Percentiles rank a stretch among this genome's conserved stretches.
These are phyloP conservation scores for Cynodonichthys magdalenae DNA, from an alignment of 2,797 vertebrate species.

Conservation along the genomic window DNA sequence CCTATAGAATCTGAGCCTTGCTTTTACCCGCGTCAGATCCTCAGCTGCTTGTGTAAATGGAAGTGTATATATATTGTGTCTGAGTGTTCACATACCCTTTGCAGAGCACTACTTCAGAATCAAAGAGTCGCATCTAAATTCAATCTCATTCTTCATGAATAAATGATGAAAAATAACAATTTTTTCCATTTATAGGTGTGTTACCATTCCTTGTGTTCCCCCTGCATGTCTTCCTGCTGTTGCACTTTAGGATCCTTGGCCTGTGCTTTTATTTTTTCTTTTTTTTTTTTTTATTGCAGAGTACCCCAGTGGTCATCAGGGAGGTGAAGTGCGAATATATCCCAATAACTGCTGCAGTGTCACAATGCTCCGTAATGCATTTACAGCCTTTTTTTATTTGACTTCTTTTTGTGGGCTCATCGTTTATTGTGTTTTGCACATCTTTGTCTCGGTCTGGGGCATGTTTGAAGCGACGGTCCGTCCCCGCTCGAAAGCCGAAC, in stretches of 20 bases:
- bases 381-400: slow-evolving; percentile 40
- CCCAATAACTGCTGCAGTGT: slow-evolving; percentile 57
- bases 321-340: slow-evolving; percentile 67
- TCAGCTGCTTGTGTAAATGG: slow-evolving; percentile 32
- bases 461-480: slow-evolving; percentile 48
- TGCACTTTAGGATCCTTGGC: slow-evolving; percentile 42
- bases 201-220: slow-evolving; percentile 33
- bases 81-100: slow-evolving; percentile 16
- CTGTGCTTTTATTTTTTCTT: slow-evolving; percentile 35
- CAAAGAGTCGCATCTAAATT: slow-evolving; percentile 52
- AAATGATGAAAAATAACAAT: slow-evolving; percentile 70
- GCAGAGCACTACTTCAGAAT: slow-evolving; percentile 42
- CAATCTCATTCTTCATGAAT: slow-evolving; percentile 72
- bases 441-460: slow-evolving; percentile 64
- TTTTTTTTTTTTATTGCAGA: neutral
- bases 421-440: slow-evolving; percentile 37
- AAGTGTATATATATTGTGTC: slow-evolving; percentile 16
- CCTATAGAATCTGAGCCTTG: slow-evolving; percentile 1
- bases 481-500: slow-evolving; percentile 13
- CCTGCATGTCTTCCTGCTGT: slow-evolving; percentile 23
- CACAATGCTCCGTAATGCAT: slow-evolving; percentile 38
- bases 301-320: slow-evolving; percentile 58
- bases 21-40: slow-evolving; percentile 10
- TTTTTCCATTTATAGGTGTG: slow-evolving; percentile 52
- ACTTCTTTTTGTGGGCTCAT: slow-evolving; percentile 45